These are phyloP conservation scores for Oryzias javanicus DNA, from an alignment of 2,113 vertebrate species.

Conservation along the genomic window DNA sequence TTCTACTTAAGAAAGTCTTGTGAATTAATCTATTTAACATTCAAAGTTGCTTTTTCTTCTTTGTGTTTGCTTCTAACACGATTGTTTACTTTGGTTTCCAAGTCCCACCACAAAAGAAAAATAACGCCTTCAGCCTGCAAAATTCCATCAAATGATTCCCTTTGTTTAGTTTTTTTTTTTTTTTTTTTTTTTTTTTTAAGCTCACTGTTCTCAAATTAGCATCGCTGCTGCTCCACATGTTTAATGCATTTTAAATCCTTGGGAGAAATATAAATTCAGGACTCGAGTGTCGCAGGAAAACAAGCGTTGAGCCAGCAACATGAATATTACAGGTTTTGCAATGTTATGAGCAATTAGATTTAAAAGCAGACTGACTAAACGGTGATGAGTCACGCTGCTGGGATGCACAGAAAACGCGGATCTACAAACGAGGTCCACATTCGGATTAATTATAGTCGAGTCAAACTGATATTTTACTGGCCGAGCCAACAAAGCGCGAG, in stretches of 20 bases:
- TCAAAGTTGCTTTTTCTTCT: too few species aligned
- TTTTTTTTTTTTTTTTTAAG: neutral
- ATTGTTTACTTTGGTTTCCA: conserved; percentile 7
- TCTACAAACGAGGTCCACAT: conserved; percentile 14
- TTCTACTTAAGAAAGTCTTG: too few species aligned
- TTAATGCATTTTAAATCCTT: conserved; percentile 41
- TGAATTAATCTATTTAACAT: too few species aligned
- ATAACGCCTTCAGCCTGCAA: too few species aligned
- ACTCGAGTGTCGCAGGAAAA: conserved; percentile 28
- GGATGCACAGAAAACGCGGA: conserved; percentile 17
- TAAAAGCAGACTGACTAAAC: conserved; percentile 16
- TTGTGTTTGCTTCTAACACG: neutral
- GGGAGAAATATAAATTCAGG: conserved; percentile 41
- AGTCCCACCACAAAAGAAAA: neutral
- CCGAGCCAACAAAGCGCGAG: conserved; percentile 28
- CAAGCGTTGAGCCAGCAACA: conserved; percentile 24
- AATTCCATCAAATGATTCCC: neutral
- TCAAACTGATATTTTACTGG: conserved; percentile 41
- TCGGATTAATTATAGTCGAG: conserved; percentile 31
- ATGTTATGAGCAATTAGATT: conserved; percentile 29
- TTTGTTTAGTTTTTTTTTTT: neutral
- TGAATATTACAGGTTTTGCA: conserved; percentile 28
- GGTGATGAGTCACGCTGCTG: conserved; percentile 10
- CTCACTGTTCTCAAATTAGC: conserved; percentile 32
- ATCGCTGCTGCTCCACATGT: conserved; percentile 34